Evolutionary conservation across 1,140 invertebrate genomes (phyloP).

Genomic region (Formica exsecta): DNA sequence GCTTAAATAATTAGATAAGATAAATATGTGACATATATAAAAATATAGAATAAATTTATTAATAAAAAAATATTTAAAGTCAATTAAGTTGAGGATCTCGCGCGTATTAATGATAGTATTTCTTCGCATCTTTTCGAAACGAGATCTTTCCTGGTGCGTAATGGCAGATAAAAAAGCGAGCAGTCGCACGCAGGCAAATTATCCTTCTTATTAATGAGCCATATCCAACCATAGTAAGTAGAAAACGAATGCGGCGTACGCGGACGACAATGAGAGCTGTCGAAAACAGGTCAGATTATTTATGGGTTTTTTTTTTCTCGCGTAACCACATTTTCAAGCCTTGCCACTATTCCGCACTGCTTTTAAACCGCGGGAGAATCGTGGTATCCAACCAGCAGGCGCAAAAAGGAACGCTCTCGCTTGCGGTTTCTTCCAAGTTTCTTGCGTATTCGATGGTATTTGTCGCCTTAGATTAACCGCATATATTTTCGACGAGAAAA

Average conservation of each 20-base stretch:
- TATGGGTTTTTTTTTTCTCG: conserved; percentile 55
- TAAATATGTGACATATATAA: not conserved
- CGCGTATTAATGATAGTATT: not conserved
- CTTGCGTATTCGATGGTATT: conserved; percentile 25
- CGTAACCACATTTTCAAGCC: conserved; percentile 28
- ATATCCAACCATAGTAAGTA: conserved; percentile 19
- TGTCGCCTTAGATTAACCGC: conserved; percentile 42
- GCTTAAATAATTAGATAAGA: not conserved
- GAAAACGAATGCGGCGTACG: conserved; percentile 59
- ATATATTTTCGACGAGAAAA: conserved; percentile 16
- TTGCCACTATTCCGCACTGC: conserved; percentile 29
- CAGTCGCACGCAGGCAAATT: conserved; percentile 56
- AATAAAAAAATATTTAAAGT: not conserved
- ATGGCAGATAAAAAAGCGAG: not conserved
- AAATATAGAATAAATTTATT: not conserved
- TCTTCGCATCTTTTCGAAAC: too few species aligned
- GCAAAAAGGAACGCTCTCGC: conserved; percentile 55
- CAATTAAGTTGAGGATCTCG: not conserved
- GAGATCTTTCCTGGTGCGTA: not conserved
- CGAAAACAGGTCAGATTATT: conserved; percentile 74
- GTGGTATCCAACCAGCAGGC: conserved; percentile 39
- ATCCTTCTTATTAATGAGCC: conserved; percentile 68
- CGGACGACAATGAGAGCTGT: conserved; percentile 67
- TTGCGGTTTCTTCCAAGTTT: conserved; percentile 48
- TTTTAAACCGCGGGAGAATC: conserved; percentile 65